Evolutionary conservation across 2,888 invertebrate genomes (phyloP).

Genomic region (Synergus gifuensis): DNA sequence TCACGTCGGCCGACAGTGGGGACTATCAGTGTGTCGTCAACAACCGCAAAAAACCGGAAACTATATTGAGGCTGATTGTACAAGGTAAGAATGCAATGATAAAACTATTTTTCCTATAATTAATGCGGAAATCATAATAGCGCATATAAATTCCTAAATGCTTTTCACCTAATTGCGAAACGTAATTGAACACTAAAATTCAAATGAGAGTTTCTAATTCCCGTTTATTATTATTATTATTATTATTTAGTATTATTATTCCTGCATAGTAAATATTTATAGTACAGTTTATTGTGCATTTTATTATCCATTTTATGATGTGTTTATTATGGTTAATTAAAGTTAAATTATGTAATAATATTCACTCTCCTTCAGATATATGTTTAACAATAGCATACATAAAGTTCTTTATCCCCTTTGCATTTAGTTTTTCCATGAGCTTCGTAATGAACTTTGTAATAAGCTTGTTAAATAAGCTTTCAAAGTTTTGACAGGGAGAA

Average conservation of each 20-base stretch:
- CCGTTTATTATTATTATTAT: too few relatives aligned
- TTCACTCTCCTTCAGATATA: too few relatives aligned
- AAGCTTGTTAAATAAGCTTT: neutral
- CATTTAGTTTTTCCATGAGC: slow-evolving; percentile 6
- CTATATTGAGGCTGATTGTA: slow-evolving; percentile 83
- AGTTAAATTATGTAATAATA: too few relatives aligned
- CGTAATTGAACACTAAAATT: too few relatives aligned
- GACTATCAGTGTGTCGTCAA: slow-evolving; percentile 86
- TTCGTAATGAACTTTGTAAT: neutral
- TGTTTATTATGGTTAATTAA: too few relatives aligned
- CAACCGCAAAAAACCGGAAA: slow-evolving; percentile 83
- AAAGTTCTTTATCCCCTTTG: slow-evolving; percentile 23
- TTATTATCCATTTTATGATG: too few relatives aligned
- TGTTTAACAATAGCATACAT: too few relatives aligned
- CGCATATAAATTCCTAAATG: neutral
- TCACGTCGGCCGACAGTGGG: slow-evolving; percentile 82
- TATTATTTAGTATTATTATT: too few relatives aligned
- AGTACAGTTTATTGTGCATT: too few relatives aligned
- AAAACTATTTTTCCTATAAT: neutral
- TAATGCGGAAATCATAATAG: neutral
- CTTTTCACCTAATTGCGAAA: too few relatives aligned
- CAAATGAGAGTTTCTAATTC: too few relatives aligned
- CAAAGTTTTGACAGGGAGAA: neutral
- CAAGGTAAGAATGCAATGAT: slow-evolving; percentile 80
- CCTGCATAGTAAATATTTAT: too few relatives aligned